Base-by-base conservation (phyloP, 2,113 vertebrate genomes). In the Lathamus discolor region DNA sequence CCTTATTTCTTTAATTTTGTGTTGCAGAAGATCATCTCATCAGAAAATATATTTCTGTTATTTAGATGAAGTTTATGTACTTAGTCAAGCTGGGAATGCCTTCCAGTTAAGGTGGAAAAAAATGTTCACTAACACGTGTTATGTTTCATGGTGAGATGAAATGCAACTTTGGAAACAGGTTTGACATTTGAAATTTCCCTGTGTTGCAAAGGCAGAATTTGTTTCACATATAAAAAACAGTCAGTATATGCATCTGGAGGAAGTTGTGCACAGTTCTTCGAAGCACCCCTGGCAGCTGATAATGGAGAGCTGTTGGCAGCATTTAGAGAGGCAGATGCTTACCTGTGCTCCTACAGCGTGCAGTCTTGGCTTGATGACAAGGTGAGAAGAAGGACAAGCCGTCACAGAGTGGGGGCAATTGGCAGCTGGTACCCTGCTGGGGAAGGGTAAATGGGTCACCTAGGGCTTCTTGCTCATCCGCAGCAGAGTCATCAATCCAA, bases 381-480 rank as follows among this genome's bases (percentile, higher is more conserved):
- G 98, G 97, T 98, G 98, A 98, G 91, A 96, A 96, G 98, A 98
- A 98, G 98, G 98, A 98, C 97, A 98, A 97, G 92, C 78, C 95
- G 75, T 97, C 96, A 24, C 97, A 96, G 97, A 97, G 95, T 95
- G 97, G 93, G 97, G 97, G 97, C 97, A 98, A 96, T 98, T 97
- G 98, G 97, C 98, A 98, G 97, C 96, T 97, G 97, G 94, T 97
- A 96, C 86, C 90, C 94, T 97, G 95, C 93, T 85, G 48, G 91
- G 95, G 85, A 98, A 98, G 97, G 97, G 97, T 98, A 98, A 98
- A 97, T 4, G 84, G 97, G 98, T 98, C 96, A 97, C 97, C 97
- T 79, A 96, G 92, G 96, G 96, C 92, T 96, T 96, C 94, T 96
- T 97, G 90, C 94, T 97, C 62, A 25, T 95, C 91, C 95, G 61